Conservation (phyloP, 2,113 vertebrate genomes). For the Dicentrarchus labrax region DNA sequence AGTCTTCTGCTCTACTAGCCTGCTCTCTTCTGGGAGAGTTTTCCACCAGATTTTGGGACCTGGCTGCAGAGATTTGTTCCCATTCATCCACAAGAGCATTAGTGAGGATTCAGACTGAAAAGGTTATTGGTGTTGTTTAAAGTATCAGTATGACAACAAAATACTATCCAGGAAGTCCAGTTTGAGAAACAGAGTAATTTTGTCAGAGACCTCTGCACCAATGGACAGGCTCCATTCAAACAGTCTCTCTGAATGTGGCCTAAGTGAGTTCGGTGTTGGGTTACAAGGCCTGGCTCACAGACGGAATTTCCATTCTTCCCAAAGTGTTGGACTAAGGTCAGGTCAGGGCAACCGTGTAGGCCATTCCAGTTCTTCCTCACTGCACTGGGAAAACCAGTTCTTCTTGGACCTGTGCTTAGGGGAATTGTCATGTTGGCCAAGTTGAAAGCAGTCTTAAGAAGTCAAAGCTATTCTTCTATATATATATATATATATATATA, state of each 20-base stretch:
- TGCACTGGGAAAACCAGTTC: not conserved
- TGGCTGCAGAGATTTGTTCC: too few relatives aligned
- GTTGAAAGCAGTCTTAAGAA: not conserved
- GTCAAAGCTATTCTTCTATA: too few relatives aligned
- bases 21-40: too few relatives aligned
- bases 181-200: not conserved
- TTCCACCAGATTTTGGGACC: too few relatives aligned
- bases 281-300: not conserved
- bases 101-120: too few relatives aligned
- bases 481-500: too few relatives aligned
- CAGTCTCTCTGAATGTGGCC: not conserved
- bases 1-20: not conserved
- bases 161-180: not conserved
- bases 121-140: not conserved
- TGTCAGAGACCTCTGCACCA: not conserved
- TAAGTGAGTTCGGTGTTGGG: not conserved
- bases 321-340: not conserved
- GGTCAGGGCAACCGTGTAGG: not conserved
- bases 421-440: not conserved
- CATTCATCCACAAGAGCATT: too few relatives aligned
- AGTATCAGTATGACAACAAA: not conserved
- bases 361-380: not conserved
- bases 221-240: not conserved
- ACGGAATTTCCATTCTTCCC: not conserved
- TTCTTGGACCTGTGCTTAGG: not conserved